Evolutionary conservation across 2,113 vertebrate species (phyloP), one percentile per base, ranked within the genome.

Genomic region (Hemiprocne comata): DNA sequence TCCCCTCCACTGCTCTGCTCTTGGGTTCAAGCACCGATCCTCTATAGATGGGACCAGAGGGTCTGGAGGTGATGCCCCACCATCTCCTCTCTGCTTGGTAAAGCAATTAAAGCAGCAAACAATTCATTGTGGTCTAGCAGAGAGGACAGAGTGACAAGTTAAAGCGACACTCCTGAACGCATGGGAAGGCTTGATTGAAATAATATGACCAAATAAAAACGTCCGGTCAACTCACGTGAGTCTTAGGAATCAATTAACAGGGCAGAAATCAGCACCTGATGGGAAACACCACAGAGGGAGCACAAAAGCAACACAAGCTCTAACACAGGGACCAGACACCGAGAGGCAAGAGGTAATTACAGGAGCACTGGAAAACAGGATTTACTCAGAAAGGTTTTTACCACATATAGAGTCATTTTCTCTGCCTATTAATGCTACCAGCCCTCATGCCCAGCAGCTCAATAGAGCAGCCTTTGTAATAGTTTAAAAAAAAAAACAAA

Each of bases 341-440:
- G 54, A 9, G 3, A 69, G 57, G 73, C 58, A 33, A 84, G 77
- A 90, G 66, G 81, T 72, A 93, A 95, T 93, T 93, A 92, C 77
- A 87, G 90, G 77, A 92, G 50, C 19, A 7, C 54, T 73, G 89
- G 75, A 93, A 88, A 95, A 85, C 26, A 19, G 86, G 96, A 92
- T 93, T 95, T 73, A 65, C 62, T 80, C 87, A 10, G 18, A 16
- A 62, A 69, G 79, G 1, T 46, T 90, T 94, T 82, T 26, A 61
- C 5, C 0, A 10, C 8, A 4, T 15, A 0, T 2, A 2, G 38
- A 65, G 57, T 50, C 26, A 53, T 90, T 86, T 82, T 51, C 54
- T 24, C 61, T 1, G 66, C 1, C 0, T 25, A 23, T 82, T 29
- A 57, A 58, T 3, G n/a, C n/a, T 8, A 10, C 24, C 1, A 21